phyloP scores from a whole-genome alignment of 2,888 invertebrate genomes.

The Heliconius ethilla region DNA sequence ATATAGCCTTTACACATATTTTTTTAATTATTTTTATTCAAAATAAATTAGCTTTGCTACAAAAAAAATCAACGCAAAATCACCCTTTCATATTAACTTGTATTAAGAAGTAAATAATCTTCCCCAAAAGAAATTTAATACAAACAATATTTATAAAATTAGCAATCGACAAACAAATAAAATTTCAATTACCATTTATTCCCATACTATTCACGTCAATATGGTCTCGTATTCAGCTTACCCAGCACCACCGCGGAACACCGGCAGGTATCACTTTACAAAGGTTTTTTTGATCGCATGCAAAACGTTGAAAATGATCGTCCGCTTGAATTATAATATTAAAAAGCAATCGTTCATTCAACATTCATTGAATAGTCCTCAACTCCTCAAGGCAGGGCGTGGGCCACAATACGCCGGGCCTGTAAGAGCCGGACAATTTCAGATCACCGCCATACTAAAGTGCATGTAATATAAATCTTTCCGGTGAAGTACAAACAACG shows the following conservation, averaged over 20 bases:
- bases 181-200: slow-evolving; percentile 54
- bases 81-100: background rate
- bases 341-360: slow-evolving; percentile 81
- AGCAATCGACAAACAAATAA: slow-evolving; percentile 25
- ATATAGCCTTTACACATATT: too few relatives aligned
- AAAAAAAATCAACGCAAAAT: too few relatives aligned
- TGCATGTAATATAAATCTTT: slow-evolving; percentile 82
- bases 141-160: slow-evolving; percentile 10
- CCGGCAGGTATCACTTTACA: slow-evolving; percentile 75
- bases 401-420: slow-evolving; percentile 65
- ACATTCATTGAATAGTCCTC: slow-evolving; percentile 79
- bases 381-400: slow-evolving; percentile 77
- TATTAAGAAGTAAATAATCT: background rate
- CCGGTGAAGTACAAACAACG: slow-evolving; percentile 80
- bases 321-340: slow-evolving; percentile 73
- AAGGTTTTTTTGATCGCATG: slow-evolving; percentile 60
- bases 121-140: background rate
- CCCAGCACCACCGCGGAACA: slow-evolving; percentile 57
- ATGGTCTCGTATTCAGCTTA: slow-evolving; percentile 56
- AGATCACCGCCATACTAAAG: slow-evolving; percentile 80
- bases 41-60: too few relatives aligned
- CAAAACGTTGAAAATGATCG: slow-evolving; percentile 66
- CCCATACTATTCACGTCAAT: slow-evolving; percentile 52
- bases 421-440: slow-evolving; percentile 69
- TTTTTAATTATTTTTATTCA: too few relatives aligned